phyloP scores from a whole-genome alignment of 2,888 invertebrate species.

The Hanleya hanleyi region DNA sequence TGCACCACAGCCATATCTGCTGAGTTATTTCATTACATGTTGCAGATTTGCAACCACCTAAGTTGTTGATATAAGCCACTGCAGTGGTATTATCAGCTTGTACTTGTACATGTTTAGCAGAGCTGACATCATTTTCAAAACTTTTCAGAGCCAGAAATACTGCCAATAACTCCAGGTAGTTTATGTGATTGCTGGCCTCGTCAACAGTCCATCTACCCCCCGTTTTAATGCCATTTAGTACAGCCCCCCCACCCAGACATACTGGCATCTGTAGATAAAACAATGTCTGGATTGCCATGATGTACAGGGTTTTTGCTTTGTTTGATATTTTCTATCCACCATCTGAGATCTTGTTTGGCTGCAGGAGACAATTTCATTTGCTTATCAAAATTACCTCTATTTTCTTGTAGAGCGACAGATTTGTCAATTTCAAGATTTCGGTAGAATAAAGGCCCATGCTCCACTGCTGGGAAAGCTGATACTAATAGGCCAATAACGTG shows the following conservation, averaged over 20 bases:
- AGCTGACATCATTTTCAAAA: too few relatives aligned
- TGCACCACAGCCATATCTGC: conserved; percentile 30
- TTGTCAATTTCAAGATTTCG: conserved; percentile 9
- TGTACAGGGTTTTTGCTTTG: neutral
- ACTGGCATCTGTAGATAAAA: conserved; percentile 25
- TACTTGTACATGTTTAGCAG: conserved; percentile 20
- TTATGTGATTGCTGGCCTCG: conserved; percentile 24
- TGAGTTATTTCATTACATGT: conserved; percentile 19
- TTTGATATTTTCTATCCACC: conserved; percentile 13
- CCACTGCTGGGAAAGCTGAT: conserved; percentile 10
- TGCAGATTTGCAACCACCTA: conserved; percentile 21
- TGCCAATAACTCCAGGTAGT: conserved; percentile 31
- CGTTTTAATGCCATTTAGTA: neutral
- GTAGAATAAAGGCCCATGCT: conserved; percentile 10
- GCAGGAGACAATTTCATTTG: neutral
- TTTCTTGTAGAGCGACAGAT: neutral
- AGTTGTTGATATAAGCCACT: conserved; percentile 24
- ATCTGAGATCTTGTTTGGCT: neutral
- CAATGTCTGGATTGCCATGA: neutral
- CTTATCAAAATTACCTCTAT: neutral
- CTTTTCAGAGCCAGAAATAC: too few relatives aligned
- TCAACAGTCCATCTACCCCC: conserved; percentile 23
- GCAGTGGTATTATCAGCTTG: conserved; percentile 29
- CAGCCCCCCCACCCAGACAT: conserved; percentile 25
- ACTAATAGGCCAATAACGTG: conserved; percentile 14